Evolutionary conservation across 2,888 invertebrate species (phyloP).

Genomic region (Pegoplata infirma): DNA sequence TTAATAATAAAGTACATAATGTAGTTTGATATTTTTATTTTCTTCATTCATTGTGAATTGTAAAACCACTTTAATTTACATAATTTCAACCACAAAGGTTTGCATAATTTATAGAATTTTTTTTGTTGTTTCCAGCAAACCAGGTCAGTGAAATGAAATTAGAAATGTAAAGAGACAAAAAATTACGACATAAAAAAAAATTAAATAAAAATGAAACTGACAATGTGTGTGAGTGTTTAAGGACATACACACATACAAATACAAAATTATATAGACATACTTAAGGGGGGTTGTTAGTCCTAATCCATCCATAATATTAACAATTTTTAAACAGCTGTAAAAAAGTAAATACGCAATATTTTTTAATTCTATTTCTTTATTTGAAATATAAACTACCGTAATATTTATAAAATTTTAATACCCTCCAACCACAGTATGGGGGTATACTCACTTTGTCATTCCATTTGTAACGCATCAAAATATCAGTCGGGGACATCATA

Average conservation of each 20-base stretch:
- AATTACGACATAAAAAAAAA: slow-evolving; percentile 8
- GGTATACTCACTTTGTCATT: no score
- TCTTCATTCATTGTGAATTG: slow-evolving; percentile 26
- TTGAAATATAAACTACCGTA: no score
- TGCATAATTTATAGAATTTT: slow-evolving; percentile 55
- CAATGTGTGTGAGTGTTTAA: background rate
- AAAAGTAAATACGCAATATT: no score
- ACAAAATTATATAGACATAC: background rate
- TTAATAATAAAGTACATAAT: slow-evolving; percentile 5
- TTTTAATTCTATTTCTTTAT: no score
- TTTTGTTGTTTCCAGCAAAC: slow-evolving; percentile 17
- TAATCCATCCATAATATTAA: no score
- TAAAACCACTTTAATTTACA: slow-evolving; percentile 61
- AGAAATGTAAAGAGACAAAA: slow-evolving; percentile 51
- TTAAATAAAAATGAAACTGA: background rate
- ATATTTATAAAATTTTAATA: no score
- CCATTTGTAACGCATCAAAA: no score
- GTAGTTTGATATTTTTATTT: slow-evolving; percentile 24
- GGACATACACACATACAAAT: background rate
- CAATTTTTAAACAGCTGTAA: no score
- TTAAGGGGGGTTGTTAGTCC: no score
- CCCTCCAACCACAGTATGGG: no score
- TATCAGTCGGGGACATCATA: no score
- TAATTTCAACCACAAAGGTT: slow-evolving; percentile 61
- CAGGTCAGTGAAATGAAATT: slow-evolving; percentile 60